Percentiles rank a stretch among this genome's conserved stretches.
phyloP scores from a whole-genome alignment of 2,888 invertebrate genomes.

The Epirrhoe alternata region DNA sequence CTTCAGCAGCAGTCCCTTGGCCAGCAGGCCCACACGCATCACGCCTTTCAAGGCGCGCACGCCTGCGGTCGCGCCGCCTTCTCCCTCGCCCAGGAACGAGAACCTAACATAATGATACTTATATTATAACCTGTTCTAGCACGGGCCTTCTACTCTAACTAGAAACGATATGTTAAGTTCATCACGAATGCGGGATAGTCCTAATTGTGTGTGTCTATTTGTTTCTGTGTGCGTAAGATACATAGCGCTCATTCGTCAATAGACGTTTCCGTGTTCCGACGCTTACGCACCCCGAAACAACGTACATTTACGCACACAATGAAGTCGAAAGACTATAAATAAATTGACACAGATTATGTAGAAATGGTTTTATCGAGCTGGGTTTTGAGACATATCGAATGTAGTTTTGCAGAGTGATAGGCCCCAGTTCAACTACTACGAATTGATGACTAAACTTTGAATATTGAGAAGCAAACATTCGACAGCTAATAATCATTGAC shows the following conservation, averaged over 20 bases:
- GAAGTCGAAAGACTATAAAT: too few relatives aligned
- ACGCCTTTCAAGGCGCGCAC: conserved; percentile 94
- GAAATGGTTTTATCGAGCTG: too few relatives aligned
- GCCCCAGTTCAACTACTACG: neutral
- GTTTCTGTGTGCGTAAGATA: too few relatives aligned
- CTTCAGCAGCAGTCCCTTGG: conserved; percentile 92
- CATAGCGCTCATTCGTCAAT: too few relatives aligned
- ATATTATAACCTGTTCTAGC: neutral
- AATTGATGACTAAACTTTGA: neutral
- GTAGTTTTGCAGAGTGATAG: neutral
- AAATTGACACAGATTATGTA: too few relatives aligned
- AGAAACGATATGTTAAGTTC: neutral
- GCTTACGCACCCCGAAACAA: too few relatives aligned
- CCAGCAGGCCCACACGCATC: conserved; percentile 95
- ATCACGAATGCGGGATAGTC: too few relatives aligned
- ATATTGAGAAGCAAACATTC: neutral
- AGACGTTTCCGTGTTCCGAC: too few relatives aligned
- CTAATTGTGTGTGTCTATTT: too few relatives aligned
- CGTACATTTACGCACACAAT: too few relatives aligned
- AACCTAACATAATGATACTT: conserved; percentile 56
- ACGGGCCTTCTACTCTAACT: neutral
- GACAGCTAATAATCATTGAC: neutral
- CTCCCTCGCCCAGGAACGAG: conserved; percentile 75
- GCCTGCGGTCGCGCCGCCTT: conserved; percentile 41
- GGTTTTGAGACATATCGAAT: neutral